Evolutionary conservation across 2,113 vertebrate species (phyloP).

Genomic region (Atrichornis clamosus): DNA sequence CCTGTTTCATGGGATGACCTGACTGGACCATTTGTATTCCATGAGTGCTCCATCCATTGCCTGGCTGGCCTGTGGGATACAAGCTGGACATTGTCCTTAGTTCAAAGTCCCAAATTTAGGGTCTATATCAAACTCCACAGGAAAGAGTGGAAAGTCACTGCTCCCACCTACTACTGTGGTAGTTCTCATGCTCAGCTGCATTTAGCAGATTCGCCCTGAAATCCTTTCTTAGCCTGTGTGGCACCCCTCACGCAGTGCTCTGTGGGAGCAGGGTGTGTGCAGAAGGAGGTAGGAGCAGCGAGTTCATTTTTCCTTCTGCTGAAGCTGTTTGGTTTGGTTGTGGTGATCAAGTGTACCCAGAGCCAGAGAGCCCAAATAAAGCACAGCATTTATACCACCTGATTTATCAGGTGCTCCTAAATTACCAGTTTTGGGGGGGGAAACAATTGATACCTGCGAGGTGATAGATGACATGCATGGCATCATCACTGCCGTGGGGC

Average conservation of each 20-base stretch:
- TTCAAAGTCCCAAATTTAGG: neutral
- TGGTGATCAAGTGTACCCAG: neutral
- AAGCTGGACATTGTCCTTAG: neutral
- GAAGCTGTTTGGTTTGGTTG: neutral
- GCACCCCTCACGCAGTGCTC: accelerated
- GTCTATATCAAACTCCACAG: neutral
- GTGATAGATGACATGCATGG: neutral
- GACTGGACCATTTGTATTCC: neutral
- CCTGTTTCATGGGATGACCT: neutral
- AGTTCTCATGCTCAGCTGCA: neutral
- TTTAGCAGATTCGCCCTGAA: neutral
- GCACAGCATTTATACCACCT: neutral
- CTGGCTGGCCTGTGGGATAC: neutral
- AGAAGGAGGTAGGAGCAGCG: accelerated
- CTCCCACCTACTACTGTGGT: neutral
- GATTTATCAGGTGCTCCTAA: neutral
- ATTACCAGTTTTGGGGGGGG: neutral
- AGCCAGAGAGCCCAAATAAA: neutral
- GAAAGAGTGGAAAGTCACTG: neutral
- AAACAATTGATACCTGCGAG: accelerated
- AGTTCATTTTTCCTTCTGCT: neutral
- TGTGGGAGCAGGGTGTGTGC: neutral
- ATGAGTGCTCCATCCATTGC: neutral
- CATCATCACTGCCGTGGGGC: neutral
- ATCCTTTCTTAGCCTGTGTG: neutral